A percentile compares a stretch with the other conserved stretches of the same genome.
These are phyloP conservation scores for Didymodactylos carnosus DNA, from an alignment of 2,888 invertebrate species.

Conservation along the genomic window DNA sequence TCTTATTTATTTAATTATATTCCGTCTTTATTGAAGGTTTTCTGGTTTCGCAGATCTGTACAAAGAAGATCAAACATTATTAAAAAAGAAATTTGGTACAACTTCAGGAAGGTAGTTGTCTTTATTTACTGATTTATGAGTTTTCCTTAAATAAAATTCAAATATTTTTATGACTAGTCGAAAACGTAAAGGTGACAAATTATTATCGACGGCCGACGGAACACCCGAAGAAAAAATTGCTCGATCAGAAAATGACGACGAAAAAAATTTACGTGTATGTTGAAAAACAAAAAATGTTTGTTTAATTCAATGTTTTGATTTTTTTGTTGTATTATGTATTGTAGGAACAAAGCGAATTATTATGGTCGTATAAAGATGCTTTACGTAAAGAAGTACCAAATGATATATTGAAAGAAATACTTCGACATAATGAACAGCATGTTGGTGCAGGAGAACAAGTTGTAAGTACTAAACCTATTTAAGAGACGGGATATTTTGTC, in stretches of 20 bases:
- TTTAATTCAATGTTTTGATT: neutral
- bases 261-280: neutral
- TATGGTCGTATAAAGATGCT: constrained; percentile 49
- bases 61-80: constrained; percentile 2
- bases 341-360: constrained; percentile 50
- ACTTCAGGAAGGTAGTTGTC: too few species aligned
- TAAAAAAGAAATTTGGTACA: neutral
- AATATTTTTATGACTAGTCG: too few species aligned
- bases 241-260: constrained; percentile 2
- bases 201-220: constrained; percentile 22
- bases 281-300: constrained; percentile 2
- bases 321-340: constrained; percentile 6
- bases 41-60: neutral
- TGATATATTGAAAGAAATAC: constrained; percentile 43
- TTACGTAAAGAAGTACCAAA: constrained; percentile 44
- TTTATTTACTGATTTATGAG: too few species aligned
- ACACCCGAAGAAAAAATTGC: constrained; percentile 10
- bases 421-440: constrained; percentile 53
- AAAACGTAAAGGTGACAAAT: neutral
- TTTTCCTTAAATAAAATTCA: too few species aligned
- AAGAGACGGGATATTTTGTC: neutral
- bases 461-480: too few species aligned
- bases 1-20: neutral
- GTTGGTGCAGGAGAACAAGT: constrained; percentile 47
- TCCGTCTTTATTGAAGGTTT: neutral